Evolutionary conservation across 2,888 invertebrate genomes (phyloP).

Genomic region (Lottia scabra): DNA sequence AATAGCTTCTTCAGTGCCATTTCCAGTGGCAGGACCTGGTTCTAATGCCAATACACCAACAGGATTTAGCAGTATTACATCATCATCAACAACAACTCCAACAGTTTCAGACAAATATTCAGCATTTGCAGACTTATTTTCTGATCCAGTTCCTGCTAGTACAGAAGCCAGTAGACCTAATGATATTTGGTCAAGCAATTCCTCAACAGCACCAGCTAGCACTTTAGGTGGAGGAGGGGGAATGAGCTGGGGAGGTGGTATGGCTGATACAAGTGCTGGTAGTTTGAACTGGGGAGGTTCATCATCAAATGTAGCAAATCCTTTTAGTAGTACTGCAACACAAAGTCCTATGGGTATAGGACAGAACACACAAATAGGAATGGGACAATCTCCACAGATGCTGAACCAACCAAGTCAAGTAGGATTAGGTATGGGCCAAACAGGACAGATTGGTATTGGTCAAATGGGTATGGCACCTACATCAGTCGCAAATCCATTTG

Average conservation of each 20-base stretch:
- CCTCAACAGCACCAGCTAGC: not conserved
- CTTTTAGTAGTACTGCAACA: not conserved
- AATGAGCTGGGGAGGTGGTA: too few species aligned
- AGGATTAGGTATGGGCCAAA: not conserved
- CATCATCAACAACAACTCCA: not conserved
- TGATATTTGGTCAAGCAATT: not conserved
- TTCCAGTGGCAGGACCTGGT: slow-evolving; percentile 11
- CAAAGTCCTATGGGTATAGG: not conserved
- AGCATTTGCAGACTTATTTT: not conserved
- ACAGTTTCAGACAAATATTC: not conserved
- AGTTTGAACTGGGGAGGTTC: too few species aligned
- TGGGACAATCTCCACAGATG: too few species aligned
- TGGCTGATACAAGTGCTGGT: too few species aligned
- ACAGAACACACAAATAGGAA: too few species aligned
- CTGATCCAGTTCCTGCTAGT: not conserved
- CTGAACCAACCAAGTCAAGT: too few species aligned
- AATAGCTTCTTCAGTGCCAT: slow-evolving; percentile 13
- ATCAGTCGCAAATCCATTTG: not conserved
- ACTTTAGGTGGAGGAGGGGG: not conserved
- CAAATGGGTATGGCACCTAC: not conserved
- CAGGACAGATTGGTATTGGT: not conserved
- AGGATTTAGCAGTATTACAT: not conserved
- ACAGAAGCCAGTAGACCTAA: not conserved
- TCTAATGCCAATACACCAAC: not conserved
- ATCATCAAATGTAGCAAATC: not conserved